A percentile compares a stretch with the other conserved stretches of the same genome.
phyloP scores from a whole-genome alignment of 2,113 vertebrate species.

The Nothocercus julius region DNA sequence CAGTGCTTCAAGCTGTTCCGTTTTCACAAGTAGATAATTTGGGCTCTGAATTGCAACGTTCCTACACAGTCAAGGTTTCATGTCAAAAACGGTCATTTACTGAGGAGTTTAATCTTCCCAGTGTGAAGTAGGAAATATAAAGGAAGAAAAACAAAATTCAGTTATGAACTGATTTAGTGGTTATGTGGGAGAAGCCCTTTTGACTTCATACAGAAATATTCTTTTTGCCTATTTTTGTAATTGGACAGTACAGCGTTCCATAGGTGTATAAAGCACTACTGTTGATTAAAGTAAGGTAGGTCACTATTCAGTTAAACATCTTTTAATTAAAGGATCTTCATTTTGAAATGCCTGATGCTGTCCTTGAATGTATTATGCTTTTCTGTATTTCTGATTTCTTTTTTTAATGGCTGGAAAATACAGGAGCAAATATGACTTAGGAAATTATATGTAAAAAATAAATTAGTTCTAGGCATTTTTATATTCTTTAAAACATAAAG shows the following conservation, averaged over 20 bases:
- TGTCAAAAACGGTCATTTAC: conserved; percentile 26
- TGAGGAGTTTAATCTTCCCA: conserved; percentile 9
- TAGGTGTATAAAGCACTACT: not conserved
- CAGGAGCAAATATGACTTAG: not conserved
- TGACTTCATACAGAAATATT: not conserved
- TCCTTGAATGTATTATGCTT: not conserved
- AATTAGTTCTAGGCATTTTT: not conserved
- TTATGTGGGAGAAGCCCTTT: not conserved
- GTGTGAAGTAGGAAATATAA: not conserved
- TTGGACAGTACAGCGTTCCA: not conserved
- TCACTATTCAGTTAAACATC: fast-evolving
- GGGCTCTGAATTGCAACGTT: conserved; percentile 57
- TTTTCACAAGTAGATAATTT: conserved; percentile 69
- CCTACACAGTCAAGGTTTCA: conserved; percentile 41
- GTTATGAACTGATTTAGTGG: not conserved
- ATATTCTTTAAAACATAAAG: conserved; percentile 54
- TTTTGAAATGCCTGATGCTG: not conserved
- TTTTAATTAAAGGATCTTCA: not conserved
- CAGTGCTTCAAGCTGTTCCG: conserved; percentile 74
- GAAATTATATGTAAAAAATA: not conserved
- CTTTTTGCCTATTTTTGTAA: not conserved
- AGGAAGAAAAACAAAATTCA: not conserved
- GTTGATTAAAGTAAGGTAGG: not conserved
- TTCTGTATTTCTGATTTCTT: not conserved
- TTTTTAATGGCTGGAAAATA: not conserved